A percentile compares a stretch with the other conserved stretches of the same genome.
These are phyloP conservation scores for Epizoanthus illoricatus DNA, from an alignment of 92 coral and sea anemone genomes.

Conservation along the genomic window DNA sequence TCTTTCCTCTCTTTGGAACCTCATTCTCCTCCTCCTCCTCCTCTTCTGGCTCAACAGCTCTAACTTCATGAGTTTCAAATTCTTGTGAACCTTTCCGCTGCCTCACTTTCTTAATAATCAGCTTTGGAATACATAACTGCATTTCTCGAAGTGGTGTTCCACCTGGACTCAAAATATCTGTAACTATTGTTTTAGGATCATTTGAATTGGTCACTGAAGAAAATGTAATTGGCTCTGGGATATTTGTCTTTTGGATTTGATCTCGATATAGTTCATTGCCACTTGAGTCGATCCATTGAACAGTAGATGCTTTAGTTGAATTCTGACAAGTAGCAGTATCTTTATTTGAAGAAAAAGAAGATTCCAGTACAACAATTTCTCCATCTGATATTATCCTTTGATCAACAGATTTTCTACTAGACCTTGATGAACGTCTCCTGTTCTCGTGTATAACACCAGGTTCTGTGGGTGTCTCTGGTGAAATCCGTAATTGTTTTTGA, in stretches of 20 bases:
- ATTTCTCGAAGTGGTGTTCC: conserved; percentile 63
- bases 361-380: conserved; percentile 38
- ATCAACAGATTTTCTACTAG: conserved; percentile 39
- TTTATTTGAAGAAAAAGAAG: conserved; percentile 32
- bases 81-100: conserved; percentile 84
- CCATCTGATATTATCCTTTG: conserved; percentile 21
- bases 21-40: conserved; percentile 67
- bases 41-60: conserved; percentile 67
- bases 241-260: conserved; percentile 1
- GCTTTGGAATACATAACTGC: conserved; percentile 86
- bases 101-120: conserved; percentile 82
- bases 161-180: conserved; percentile 25
- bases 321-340: not conserved
- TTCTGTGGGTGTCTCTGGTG: conserved; percentile 1
- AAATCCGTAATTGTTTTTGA: conserved; percentile 6
- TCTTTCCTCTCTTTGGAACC: conserved; percentile 45
- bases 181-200: conserved; percentile 8
- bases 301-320: not conserved
- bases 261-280: conserved; percentile 27
- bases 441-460: conserved; percentile 14
- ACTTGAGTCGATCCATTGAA: conserved; percentile 7
- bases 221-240: conserved; percentile 16
- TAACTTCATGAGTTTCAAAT: conserved; percentile 85
- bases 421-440: conserved; percentile 46
- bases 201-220: not conserved